These are phyloP conservation scores for Lepilemur septentrionalis DNA, from an alignment of 2,797 vertebrate genomes.

Conservation along the genomic window DNA sequence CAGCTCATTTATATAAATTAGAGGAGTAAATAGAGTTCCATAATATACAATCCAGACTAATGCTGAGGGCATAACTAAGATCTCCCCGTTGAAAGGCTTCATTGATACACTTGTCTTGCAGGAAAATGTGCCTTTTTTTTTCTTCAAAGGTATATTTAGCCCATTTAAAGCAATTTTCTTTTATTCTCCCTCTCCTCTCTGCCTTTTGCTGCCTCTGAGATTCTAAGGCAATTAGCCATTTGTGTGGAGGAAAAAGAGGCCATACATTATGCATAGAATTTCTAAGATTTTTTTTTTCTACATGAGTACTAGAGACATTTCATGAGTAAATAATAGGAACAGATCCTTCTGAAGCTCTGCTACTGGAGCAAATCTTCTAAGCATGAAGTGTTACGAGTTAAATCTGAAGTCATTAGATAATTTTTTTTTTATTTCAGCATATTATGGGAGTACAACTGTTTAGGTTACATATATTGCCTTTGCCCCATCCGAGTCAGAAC, in stretches of 20 bases:
- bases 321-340: conserved; percentile 59
- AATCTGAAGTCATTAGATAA: neutral
- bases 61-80: conserved; percentile 57
- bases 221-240: conserved; percentile 77
- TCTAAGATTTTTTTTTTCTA: neutral
- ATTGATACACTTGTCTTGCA: conserved; percentile 71
- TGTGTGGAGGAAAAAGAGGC: conserved; percentile 45
- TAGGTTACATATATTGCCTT: too few relatives aligned
- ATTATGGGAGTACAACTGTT: too few relatives aligned
- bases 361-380: neutral
- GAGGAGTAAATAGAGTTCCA: conserved; percentile 73
- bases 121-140: conserved; percentile 56
- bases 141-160: conserved; percentile 72
- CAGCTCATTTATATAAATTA: conserved; percentile 80
- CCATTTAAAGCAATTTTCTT: conserved; percentile 70
- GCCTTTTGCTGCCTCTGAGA: conserved; percentile 73
- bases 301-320: conserved; percentile 25
- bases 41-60: conserved; percentile 67
- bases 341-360: conserved; percentile 12
- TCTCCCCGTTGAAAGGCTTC: conserved; percentile 74
- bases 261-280: neutral
- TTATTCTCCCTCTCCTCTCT: conserved; percentile 68
- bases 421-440: neutral
- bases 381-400: neutral
- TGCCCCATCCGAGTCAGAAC: too few relatives aligned